Evolutionary conservation across 2,797 vertebrate genomes (phyloP).

Genomic region (Coregonus ussuriensis): DNA sequence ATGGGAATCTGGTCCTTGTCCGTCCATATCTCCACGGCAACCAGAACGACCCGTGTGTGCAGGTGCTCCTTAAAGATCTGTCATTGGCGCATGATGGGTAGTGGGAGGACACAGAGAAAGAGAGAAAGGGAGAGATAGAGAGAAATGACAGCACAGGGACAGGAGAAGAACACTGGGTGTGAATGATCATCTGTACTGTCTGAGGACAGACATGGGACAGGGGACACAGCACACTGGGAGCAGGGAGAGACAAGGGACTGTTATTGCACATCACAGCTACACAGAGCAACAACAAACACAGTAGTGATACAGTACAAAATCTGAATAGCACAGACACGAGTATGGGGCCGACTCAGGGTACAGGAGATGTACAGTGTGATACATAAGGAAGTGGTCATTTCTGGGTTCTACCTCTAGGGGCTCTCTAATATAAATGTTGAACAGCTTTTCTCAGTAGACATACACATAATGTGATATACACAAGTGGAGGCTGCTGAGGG

Average conservation of each 20-base stretch:
- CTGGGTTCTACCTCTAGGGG: not conserved
- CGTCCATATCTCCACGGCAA: constrained; percentile 95
- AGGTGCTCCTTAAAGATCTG: constrained; percentile 98
- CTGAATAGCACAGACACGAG: constrained; percentile 9
- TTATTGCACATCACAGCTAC: constrained; percentile 32
- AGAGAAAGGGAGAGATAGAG: constrained; percentile 12
- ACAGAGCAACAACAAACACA: constrained; percentile 17
- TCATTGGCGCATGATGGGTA: constrained; percentile 43
- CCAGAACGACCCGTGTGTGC: constrained; percentile 93
- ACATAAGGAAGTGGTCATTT: not conserved
- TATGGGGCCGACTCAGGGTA: not conserved
- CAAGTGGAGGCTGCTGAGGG: no score
- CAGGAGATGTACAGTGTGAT: constrained; percentile 7
- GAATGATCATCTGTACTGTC: constrained; percentile 38
- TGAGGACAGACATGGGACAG: constrained; percentile 28
- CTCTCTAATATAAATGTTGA: not conserved
- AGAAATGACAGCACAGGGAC: constrained; percentile 32
- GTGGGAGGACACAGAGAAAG: constrained; percentile 17
- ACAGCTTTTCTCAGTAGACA: not conserved
- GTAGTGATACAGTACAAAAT: not conserved
- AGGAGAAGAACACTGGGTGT: constrained; percentile 48
- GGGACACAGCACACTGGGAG: constrained; percentile 42
- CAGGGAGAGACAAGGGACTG: constrained; percentile 35
- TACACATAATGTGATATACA: not conserved
- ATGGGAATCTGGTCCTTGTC: constrained; percentile 90